Evolutionary conservation across 1,140 invertebrate genomes (phyloP).

Genomic region (Leptopilina clavipes): DNA sequence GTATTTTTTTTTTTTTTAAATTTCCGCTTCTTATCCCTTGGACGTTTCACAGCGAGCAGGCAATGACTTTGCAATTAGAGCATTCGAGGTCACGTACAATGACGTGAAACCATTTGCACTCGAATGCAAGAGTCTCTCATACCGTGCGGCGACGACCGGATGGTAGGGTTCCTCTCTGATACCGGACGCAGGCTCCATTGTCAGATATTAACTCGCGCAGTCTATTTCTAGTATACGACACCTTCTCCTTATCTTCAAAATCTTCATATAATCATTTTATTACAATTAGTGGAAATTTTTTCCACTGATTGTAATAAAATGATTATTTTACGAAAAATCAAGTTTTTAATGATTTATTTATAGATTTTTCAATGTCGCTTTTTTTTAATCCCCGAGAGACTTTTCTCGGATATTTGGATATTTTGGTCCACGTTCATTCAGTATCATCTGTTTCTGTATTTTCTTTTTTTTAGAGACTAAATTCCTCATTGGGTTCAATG

Average conservation of each 20-base stretch:
- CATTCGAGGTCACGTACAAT: slow-evolving; percentile 60
- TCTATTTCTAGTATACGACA: too few relatives aligned
- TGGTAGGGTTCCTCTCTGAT: slow-evolving; percentile 48
- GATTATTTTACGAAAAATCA: too few relatives aligned
- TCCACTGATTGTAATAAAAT: too few relatives aligned
- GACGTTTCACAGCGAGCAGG: slow-evolving; percentile 39
- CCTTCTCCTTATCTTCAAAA: background rate
- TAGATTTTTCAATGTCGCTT: background rate
- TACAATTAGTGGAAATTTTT: too few relatives aligned
- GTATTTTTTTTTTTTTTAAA: slow-evolving; percentile 47
- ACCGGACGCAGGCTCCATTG: slow-evolving; percentile 58
- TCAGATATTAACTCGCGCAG: too few relatives aligned
- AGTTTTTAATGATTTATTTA: too few relatives aligned
- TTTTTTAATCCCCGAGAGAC: background rate
- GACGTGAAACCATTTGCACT: slow-evolving; percentile 67
- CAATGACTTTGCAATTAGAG: slow-evolving; percentile 54
- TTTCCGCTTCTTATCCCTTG: slow-evolving; percentile 52
- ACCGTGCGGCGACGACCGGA: slow-evolving; percentile 62
- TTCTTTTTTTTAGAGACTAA: slow-evolving; percentile 20
- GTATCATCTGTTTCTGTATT: background rate
- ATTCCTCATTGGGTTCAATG: slow-evolving; percentile 24
- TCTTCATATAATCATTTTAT: too few relatives aligned
- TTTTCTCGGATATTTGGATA: background rate
- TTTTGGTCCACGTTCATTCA: slow-evolving; percentile 2
- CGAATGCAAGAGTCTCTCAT: slow-evolving; percentile 61